Percentiles rank a stretch among this genome's conserved stretches.
Conservation (phyloP, 2,113 vertebrate genomes). For the Indri indri region DNA sequence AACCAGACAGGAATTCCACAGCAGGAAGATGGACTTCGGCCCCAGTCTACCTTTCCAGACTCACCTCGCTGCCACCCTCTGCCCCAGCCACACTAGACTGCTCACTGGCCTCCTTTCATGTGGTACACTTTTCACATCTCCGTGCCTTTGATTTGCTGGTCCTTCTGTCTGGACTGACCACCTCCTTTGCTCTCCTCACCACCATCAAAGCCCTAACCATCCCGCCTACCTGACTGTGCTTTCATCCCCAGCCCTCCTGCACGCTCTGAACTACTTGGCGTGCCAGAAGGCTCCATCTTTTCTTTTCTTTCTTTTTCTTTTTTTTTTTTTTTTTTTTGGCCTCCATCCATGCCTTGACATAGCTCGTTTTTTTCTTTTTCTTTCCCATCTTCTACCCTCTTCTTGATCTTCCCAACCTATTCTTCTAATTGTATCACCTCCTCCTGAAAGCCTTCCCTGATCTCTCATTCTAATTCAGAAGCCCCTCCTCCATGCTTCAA, state of each 20-base stretch:
- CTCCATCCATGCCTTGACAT: not conserved
- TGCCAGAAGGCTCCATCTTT: not conserved
- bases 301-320: not conserved
- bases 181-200: not conserved
- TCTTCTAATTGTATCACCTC: not conserved
- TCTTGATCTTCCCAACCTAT: not conserved
- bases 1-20: conserved; percentile 50
- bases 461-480: not conserved
- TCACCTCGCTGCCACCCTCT: not conserved
- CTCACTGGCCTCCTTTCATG: not conserved
- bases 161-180: not conserved
- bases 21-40: not conserved
- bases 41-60: not conserved
- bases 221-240: not conserved
- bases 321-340: not conserved
- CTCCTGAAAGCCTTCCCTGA: not conserved
- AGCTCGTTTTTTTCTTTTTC: not conserved
- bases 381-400: not conserved
- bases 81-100: not conserved
- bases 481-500: not conserved
- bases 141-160: not conserved
- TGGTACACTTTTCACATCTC: not conserved
- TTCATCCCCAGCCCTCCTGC: not conserved
- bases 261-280: not conserved
- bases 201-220: not conserved